Percentiles rank a stretch among this genome's conserved stretches.
Evolutionary conservation across 1,140 invertebrate genomes (phyloP).

Genomic region (Bombus vancouverensis): DNA sequence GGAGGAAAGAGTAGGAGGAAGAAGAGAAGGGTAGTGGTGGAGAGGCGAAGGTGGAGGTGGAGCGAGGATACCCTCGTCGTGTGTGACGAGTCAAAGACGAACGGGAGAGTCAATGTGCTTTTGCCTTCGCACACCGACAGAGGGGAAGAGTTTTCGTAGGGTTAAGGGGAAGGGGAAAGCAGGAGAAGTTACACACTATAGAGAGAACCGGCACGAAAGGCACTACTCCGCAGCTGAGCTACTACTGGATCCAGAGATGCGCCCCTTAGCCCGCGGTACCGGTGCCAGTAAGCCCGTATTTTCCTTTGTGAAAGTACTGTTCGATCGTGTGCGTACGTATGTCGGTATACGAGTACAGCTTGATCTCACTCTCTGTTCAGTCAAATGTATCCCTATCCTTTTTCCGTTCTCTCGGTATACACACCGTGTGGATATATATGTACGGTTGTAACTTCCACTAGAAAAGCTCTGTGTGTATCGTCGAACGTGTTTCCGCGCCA

Average conservation of each 20-base stretch:
- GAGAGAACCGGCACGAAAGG: conserved; percentile 61
- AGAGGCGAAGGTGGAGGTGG: conserved; percentile 9
- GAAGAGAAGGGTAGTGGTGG: conserved; percentile 23
- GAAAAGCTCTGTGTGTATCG: not conserved
- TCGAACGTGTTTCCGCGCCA: conserved; percentile 51
- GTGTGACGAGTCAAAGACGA: conserved; percentile 55
- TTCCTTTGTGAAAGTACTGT: conserved; percentile 43
- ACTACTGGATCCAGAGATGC: conserved; percentile 66
- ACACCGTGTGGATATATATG: not conserved
- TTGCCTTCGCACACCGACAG: not conserved
- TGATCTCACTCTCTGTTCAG: conserved; percentile 1
- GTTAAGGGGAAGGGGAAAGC: not conserved
- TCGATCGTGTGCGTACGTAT: conserved; percentile 20
- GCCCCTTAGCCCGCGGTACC: conserved; percentile 14
- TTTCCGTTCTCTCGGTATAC: not conserved
- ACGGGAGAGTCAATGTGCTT: conserved; percentile 58
- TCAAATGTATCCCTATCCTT: not conserved
- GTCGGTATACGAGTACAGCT: not conserved
- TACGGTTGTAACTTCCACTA: conserved; percentile 1
- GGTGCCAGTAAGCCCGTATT: conserved; percentile 17
- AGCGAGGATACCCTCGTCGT: conserved; percentile 47
- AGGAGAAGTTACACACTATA: conserved; percentile 51
- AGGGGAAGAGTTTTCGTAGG: conserved; percentile 38
- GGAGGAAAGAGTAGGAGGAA: conserved; percentile 16
- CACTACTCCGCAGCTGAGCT: conserved; percentile 65